Evolutionary conservation across 2,113 vertebrate species (phyloP).

Genomic region (Paralichthys olivaceus): DNA sequence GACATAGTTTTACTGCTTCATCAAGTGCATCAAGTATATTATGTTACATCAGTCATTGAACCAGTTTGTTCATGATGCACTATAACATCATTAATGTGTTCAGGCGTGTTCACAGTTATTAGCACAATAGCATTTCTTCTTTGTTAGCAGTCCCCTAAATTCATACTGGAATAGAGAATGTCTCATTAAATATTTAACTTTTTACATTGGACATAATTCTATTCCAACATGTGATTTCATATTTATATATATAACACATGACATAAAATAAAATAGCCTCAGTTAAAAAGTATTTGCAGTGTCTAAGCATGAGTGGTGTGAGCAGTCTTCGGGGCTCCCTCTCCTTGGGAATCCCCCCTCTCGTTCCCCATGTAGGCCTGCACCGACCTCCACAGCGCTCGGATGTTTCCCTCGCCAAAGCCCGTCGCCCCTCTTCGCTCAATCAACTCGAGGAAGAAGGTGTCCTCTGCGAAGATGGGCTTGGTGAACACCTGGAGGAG

Average conservation of each 20-base stretch:
- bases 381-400: constrained; percentile 91
- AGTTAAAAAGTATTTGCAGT: neutral
- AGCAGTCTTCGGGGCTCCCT: constrained; percentile 15
- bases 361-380: constrained; percentile 85
- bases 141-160: constrained; percentile 10
- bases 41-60: neutral
- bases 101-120: neutral
- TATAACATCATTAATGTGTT: neutral
- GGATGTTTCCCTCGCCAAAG: constrained; percentile 94
- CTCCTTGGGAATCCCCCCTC: constrained; percentile 11
- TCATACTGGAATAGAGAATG: neutral
- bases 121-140: neutral
- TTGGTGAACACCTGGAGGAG: constrained; percentile 95
- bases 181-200: constrained; percentile 25
- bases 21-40: constrained; percentile 16
- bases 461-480: constrained; percentile 91
- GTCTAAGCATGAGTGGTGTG: constrained; percentile 30
- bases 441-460: constrained; percentile 96
- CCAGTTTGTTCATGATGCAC: neutral
- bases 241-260: neutral
- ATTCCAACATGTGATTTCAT: neutral
- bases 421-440: constrained; percentile 88
- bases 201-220: neutral
- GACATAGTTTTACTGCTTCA: constrained; percentile 8
- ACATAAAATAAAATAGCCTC: constrained; percentile 1